phyloP scores from a whole-genome alignment of 2,888 invertebrate species.

The Lingula anatina region DNA sequence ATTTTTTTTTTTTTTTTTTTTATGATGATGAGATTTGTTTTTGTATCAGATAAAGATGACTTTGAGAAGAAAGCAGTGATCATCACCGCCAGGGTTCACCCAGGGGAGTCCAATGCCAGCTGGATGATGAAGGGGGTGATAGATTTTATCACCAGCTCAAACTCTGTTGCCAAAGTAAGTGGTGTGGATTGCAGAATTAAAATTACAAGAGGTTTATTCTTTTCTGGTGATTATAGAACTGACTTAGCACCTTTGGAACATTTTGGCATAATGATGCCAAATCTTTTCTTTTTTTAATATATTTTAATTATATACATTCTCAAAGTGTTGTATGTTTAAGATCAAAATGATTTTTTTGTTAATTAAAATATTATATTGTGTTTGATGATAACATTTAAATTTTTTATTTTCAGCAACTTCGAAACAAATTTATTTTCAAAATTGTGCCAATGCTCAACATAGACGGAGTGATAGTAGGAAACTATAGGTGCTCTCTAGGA shows the following conservation, averaged over 20 bases:
- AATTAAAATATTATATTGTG: not conserved
- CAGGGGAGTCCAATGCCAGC: constrained; percentile 48
- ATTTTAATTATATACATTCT: too few species aligned
- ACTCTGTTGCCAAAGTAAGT: constrained; percentile 32
- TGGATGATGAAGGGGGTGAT: constrained; percentile 51
- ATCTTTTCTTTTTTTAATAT: too few species aligned
- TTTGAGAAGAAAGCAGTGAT: constrained; percentile 39
- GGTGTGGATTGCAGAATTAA: too few species aligned
- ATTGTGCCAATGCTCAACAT: constrained; percentile 52
- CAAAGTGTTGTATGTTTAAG: not conserved
- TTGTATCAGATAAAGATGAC: not conserved
- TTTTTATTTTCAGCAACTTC: constrained; percentile 25
- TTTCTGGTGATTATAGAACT: not conserved
- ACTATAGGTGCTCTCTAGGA: constrained; percentile 47
- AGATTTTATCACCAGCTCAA: constrained; percentile 37
- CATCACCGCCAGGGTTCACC: constrained; percentile 47
- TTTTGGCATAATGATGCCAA: too few species aligned
- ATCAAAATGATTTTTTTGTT: not conserved
- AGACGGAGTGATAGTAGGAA: constrained; percentile 52
- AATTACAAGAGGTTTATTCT: not conserved
- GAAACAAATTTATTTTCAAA: constrained; percentile 46
- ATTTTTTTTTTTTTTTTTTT: too few species aligned
- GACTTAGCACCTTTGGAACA: too few species aligned
- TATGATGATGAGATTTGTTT: too few species aligned
- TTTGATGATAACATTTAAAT: too few species aligned